Evolutionary conservation across 2,888 invertebrate genomes (phyloP), one percentile per base, ranked within the genome.

Genomic region (Clivina fossor): DNA sequence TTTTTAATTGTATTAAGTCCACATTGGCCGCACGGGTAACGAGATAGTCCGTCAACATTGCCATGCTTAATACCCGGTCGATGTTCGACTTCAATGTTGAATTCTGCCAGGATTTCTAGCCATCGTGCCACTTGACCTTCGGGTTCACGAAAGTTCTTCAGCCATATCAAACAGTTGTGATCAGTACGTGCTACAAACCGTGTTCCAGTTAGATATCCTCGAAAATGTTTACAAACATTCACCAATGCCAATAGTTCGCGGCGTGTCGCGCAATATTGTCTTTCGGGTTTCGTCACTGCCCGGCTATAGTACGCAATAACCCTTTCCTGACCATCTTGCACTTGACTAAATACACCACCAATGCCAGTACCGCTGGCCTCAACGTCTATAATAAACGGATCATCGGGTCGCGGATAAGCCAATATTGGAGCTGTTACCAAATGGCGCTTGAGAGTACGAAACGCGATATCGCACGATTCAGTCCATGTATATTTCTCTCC

Each of bases 91-190:
- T 44, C 20, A 8, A 46, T 46, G 19, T 46, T 18, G 11, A 11
- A 46, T 16, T 46, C 32, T 2, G 46, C 3, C 7, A 46, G 32
- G 9, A 32, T 18, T 46, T 46, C 46, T n/a, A 32, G 24, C 46
- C 46, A 32, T 8, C 46, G 15, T 4, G 46, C 32, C n/a, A 30
- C 32, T 32, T 46, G 46, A n/a, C 32, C 43, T 9, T 43, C 43
- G 2, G 43, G 43, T 43, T 43, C 26, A 3, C 26, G n/a, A 24
- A 43, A 26, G 9, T 43, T 43, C 2, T 9, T 2, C 4, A 43
- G 26, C 26, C 32, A 46, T 4, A 9, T 8, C 3, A 46, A 18
- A 5, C 32, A 46, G n/a, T 20, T 46, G n/a, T 32, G 32, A 16
- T 46, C 46, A 2, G 46, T 46, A 4, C 32, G 30, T 3, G 32